Conservation (phyloP, 2,113 vertebrate species). For the Pangasianodon gigas region DNA sequence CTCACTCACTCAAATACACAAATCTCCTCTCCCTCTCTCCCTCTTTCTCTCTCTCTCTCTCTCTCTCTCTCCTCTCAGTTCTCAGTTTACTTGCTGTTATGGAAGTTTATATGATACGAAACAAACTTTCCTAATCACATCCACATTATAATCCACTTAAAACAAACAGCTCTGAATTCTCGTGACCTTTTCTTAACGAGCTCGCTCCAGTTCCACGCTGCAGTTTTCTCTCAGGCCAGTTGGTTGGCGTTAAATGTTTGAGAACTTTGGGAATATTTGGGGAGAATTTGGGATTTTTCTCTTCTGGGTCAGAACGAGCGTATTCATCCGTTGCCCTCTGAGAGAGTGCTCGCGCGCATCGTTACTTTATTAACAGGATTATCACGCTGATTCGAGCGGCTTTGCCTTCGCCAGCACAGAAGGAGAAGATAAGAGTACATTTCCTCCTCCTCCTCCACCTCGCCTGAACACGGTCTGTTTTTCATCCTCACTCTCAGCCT, state of each 20-base stretch:
- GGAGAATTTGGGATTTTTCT: constrained; percentile 26
- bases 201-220: constrained; percentile 7
- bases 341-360: constrained; percentile 18
- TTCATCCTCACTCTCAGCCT: constrained; percentile 19
- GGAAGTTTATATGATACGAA: not conserved
- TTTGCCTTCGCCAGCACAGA: constrained; percentile 44
- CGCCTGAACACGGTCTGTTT: constrained; percentile 19
- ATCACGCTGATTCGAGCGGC: constrained; percentile 32
- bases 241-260: constrained; percentile 37
- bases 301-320: constrained; percentile 38
- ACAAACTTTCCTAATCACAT: constrained; percentile 44
- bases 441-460: constrained; percentile 22
- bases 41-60: not conserved
- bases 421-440: constrained; percentile 49
- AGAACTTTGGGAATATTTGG: constrained; percentile 31
- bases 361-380: constrained; percentile 50
- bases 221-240: constrained; percentile 10
- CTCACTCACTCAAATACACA: not conserved
- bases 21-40: not conserved
- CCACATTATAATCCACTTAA: constrained; percentile 50
- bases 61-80: not conserved
- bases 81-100: constrained; percentile 7
- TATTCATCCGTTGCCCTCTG: constrained; percentile 18
- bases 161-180: constrained; percentile 30
- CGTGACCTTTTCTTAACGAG: constrained; percentile 53